phyloP scores from a whole-genome alignment of 2,888 invertebrate species.

The Leucophenga maculata region DNA sequence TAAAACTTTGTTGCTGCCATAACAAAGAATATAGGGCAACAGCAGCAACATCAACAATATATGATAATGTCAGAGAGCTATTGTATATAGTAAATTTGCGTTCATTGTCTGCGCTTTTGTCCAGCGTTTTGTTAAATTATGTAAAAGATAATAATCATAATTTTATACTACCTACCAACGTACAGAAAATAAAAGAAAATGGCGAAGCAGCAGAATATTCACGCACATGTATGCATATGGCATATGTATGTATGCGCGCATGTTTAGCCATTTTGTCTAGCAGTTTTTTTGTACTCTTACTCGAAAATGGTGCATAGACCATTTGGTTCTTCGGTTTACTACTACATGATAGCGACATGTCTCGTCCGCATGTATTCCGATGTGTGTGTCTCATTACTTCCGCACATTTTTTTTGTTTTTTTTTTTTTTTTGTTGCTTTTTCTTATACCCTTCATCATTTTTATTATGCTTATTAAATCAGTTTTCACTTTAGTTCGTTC shows the following conservation, averaged over 20 bases:
- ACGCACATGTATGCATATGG: neutral
- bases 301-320: conserved; percentile 5
- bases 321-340: neutral
- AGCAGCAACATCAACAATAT: neutral
- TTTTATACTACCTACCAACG: neutral
- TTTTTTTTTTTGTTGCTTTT: neutral
- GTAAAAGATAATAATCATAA: conserved; percentile 20
- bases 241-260: too few relatives aligned
- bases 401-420: neutral
- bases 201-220: neutral
- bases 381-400: neutral
- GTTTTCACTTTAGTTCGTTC: too few relatives aligned
- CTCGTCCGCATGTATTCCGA: neutral
- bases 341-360: too few relatives aligned
- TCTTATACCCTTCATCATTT: neutral
- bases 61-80: neutral
- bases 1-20: conserved; percentile 10
- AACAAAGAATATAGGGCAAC: neutral
- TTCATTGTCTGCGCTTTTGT: neutral
- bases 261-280: neutral
- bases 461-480: too few relatives aligned
- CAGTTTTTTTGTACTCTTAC: neutral
- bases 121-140: conserved; percentile 18
- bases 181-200: neutral
- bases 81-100: conserved; percentile 5